Conservation (phyloP, 2,797 vertebrate species). For the Macropus fuliginosus region DNA sequence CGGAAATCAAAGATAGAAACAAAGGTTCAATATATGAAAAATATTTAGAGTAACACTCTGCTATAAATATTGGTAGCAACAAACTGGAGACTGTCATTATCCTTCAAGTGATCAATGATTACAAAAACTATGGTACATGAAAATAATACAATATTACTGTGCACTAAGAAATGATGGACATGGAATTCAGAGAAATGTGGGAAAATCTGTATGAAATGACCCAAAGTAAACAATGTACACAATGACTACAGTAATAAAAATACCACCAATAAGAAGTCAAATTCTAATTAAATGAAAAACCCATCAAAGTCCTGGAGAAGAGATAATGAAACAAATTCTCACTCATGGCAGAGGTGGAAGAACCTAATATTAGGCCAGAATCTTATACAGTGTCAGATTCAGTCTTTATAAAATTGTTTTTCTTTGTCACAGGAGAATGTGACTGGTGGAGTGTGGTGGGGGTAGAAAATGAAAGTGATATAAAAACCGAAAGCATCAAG, state of each 20-base stretch:
- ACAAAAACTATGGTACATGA: not conserved
- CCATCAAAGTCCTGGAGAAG: not conserved
- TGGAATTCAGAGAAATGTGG: not conserved
- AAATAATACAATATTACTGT: not conserved
- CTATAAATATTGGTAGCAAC: conserved; percentile 6
- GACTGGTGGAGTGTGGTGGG: not conserved
- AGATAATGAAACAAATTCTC: not conserved
- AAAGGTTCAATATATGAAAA: conserved; percentile 6
- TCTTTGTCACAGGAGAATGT: not conserved
- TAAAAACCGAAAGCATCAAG: not conserved
- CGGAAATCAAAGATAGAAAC: not conserved
- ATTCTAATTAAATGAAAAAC: not conserved
- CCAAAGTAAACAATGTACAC: not conserved
- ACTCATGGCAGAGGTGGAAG: not conserved
- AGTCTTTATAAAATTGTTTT: not conserved
- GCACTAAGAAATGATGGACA: not conserved
- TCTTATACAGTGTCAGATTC: not conserved
- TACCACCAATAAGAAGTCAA: not conserved
- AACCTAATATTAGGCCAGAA: not conserved
- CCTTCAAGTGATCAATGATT: not conserved
- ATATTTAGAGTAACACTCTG: not conserved
- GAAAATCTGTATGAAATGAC: not conserved
- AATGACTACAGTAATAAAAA: not conserved
- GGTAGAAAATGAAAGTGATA: not conserved
- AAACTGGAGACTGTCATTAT: not conserved